These are phyloP conservation scores for Phyto melanocephala DNA, from an alignment of 2,888 invertebrate genomes.

Conservation along the genomic window DNA sequence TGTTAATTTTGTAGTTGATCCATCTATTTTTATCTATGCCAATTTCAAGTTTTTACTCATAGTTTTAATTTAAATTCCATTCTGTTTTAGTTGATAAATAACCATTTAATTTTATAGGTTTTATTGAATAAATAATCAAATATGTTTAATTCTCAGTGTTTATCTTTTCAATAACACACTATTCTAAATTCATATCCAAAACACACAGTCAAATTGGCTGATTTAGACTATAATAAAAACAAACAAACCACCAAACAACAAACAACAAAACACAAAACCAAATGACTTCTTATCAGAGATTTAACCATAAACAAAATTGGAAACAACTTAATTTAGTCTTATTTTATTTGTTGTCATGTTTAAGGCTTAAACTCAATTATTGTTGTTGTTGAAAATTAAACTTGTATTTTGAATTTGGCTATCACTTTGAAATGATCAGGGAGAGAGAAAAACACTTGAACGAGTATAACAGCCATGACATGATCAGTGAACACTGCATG, in stretches of 20 bases:
- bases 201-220: constrained; percentile 29
- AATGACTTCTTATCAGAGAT: constrained; percentile 40
- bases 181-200: not conserved
- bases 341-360: not conserved
- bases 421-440: constrained; percentile 43
- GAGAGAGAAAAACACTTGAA: constrained; percentile 41
- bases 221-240: not conserved
- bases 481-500: constrained; percentile 54
- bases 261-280: not conserved
- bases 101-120: not conserved
- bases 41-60: too few species aligned
- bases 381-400: constrained; percentile 9
- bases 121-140: not conserved
- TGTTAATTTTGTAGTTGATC: too few species aligned
- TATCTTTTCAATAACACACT: not conserved
- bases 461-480: constrained; percentile 52
- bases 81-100: not conserved
- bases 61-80: too few species aligned
- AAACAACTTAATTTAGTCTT: constrained; percentile 35
- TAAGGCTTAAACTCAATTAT: constrained; percentile 40
- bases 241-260: not conserved
- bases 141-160: not conserved
- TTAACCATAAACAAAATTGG: constrained; percentile 40
- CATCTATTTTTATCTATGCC: too few species aligned
- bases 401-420: constrained; percentile 32